phyloP scores from a whole-genome alignment of 2,888 invertebrate species.

The Hipparchia semele region DNA sequence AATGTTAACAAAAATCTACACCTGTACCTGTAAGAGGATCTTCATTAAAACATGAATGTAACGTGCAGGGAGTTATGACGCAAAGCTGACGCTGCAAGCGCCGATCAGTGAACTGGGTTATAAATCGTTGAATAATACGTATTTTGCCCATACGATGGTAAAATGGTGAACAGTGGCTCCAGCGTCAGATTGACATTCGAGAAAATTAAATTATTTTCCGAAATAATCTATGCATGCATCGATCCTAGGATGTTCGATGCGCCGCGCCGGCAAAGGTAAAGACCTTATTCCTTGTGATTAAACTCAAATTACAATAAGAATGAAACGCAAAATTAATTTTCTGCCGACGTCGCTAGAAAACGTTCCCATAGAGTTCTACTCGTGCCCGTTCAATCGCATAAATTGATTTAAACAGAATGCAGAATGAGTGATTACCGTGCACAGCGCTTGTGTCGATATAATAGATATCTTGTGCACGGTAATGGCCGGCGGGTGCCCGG shows the following conservation, averaged over 20 bases:
- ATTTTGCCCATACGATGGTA: no score
- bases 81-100: no score
- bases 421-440: not conserved
- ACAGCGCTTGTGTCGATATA: not conserved
- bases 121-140: no score
- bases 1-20: no score
- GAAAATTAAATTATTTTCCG: no score
- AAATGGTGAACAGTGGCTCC: no score
- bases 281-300: not conserved
- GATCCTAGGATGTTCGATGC: not conserved
- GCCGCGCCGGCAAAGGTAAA: not conserved
- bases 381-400: not conserved
- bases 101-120: no score
- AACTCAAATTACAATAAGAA: not conserved
- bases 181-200: no score
- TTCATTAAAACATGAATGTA: no score
- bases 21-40: no score
- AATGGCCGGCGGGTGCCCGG: not conserved
- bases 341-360: not conserved
- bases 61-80: no score
- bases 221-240: no score
- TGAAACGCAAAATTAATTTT: not conserved
- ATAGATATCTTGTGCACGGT: not conserved
- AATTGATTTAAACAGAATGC: constrained; percentile 16
- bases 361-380: not conserved